Evolutionary conservation across 2,113 vertebrate species (phyloP).

Genomic region (Ceyx margarethae): DNA sequence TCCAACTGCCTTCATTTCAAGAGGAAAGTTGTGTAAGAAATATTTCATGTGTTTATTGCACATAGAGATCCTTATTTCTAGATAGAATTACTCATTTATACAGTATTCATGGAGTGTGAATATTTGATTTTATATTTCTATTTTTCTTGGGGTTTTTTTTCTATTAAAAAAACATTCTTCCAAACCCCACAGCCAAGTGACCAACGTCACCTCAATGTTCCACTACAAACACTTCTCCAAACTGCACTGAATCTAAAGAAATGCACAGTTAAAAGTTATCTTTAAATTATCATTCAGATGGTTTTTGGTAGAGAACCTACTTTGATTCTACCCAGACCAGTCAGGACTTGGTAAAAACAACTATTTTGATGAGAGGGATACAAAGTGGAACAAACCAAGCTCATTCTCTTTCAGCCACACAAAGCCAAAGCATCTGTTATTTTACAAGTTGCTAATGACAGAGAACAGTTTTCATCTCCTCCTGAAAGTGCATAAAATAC

Average conservation of each 20-base stretch:
- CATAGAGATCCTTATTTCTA: background rate
- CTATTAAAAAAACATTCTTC: background rate
- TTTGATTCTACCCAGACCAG: background rate
- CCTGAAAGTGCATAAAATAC: slow-evolving; percentile 24
- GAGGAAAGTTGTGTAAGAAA: background rate
- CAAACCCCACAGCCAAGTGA: background rate
- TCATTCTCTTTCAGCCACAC: slow-evolving; percentile 40
- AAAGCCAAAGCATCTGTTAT: slow-evolving; percentile 65
- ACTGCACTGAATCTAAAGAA: background rate
- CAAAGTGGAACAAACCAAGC: slow-evolving; percentile 1
- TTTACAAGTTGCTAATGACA: slow-evolving; percentile 67
- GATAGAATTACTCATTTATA: background rate
- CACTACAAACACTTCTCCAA: background rate
- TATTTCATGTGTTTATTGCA: background rate
- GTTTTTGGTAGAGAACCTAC: background rate
- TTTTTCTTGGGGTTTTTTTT: background rate
- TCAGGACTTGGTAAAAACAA: background rate
- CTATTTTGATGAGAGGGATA: background rate
- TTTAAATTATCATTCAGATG: background rate
- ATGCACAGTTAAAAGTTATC: background rate
- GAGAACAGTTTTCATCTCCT: slow-evolving; percentile 39
- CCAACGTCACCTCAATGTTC: background rate
- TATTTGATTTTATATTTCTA: background rate
- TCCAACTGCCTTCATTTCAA: background rate
- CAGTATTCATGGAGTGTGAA: background rate